Evolutionary conservation across 2,888 invertebrate species (phyloP), one percentile per base, ranked within the genome.

Genomic region (Leptura quadrifasciata): DNA sequence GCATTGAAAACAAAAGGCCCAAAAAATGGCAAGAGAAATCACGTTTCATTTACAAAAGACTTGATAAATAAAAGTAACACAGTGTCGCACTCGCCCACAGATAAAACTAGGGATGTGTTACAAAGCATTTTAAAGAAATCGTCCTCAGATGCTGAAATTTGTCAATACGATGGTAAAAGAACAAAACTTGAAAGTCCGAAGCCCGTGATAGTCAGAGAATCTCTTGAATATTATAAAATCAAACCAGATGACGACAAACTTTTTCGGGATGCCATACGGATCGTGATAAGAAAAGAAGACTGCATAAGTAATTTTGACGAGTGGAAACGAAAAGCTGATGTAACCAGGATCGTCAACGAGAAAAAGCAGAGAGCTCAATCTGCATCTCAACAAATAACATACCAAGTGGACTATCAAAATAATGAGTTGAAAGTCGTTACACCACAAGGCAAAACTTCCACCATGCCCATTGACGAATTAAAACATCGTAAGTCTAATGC

Each of bases 351-450:
- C 21, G 57, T 70, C 10, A 35, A 74, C 10, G 17, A 64, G 63
- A 58, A 61, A 10, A 75, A 71, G 21, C 47, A 47, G 47, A 63
- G 27, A 21, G 27, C 1, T 15, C 63, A 12, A 47, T 47, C 2
- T 12, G 47, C 47, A 6, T 47, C 47, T 47, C 20, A 35, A 12
- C 54, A 31, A 27, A 52, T 47, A 17, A 71, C 70, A 2, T 63
- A 70, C 57, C 47, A 75, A 52, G 76, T 82, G 21, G 79, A 79
- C 52, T 82, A 82, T 67, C 58, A 72, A 20, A 75, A 72, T 17
- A 76, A 76, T 21, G 61, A 35, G 24, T 61, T 77, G n/a, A 58
- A 31, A 21, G 71, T 52, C 61, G 65, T 57, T 20, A 12, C 52
- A 9, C 15, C 39, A 15, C 31, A 57, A 57, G 58, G 31, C 17